Evolutionary conservation across 2,888 invertebrate species (phyloP).

Genomic region (Apantesis nais): DNA sequence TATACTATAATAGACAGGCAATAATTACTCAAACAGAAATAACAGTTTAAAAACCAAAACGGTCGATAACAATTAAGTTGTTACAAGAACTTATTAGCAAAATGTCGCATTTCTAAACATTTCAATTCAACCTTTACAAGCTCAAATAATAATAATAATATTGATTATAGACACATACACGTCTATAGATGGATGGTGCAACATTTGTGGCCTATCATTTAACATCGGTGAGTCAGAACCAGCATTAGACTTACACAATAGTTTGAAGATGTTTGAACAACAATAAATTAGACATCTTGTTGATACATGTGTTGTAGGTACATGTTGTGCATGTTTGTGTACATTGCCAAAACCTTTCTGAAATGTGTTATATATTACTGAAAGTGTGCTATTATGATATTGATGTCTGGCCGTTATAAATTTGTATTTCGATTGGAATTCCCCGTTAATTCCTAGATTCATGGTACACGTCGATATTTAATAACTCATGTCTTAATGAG

Average conservation of each 20-base stretch:
- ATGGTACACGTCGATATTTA: no score
- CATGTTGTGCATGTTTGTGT: not conserved
- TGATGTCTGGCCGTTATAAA: not conserved
- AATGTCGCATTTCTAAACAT: constrained; percentile 4
- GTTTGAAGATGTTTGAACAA: constrained; percentile 9
- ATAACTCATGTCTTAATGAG: no score
- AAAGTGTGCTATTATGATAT: not conserved
- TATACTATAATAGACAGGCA: not conserved
- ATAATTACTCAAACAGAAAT: not conserved
- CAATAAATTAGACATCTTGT: constrained; percentile 3
- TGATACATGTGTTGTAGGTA: not conserved
- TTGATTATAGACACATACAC: constrained; percentile 15
- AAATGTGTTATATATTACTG: not conserved
- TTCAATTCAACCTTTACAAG: constrained; percentile 13
- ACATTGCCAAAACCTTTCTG: not conserved
- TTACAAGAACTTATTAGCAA: not conserved
- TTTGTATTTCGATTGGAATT: not conserved
- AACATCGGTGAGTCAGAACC: constrained; percentile 14
- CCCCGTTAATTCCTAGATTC: no score
- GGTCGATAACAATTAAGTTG: not conserved
- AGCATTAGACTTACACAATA: constrained; percentile 15
- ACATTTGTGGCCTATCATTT: constrained; percentile 14
- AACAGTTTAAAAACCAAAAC: not conserved
- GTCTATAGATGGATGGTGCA: constrained; percentile 11
- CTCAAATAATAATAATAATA: constrained; percentile 14